Conservation (phyloP, 1,140 invertebrate genomes). For the Chionoecetes opilio region DNA sequence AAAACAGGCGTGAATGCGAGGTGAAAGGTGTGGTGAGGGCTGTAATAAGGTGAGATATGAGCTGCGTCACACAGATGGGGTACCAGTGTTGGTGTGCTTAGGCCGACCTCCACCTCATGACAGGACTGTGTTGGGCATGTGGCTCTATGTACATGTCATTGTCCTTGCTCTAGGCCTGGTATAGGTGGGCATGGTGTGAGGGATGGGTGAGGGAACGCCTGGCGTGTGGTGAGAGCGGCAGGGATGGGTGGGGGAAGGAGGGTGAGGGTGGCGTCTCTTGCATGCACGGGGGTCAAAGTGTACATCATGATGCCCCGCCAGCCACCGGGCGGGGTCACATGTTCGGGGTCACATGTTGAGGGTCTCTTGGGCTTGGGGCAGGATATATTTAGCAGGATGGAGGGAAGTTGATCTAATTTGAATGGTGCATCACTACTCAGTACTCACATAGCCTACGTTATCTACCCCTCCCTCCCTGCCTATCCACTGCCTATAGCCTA, state of each 20-base stretch:
- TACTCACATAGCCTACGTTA: no score
- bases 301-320: no score
- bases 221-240: not conserved
- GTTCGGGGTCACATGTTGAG: no score
- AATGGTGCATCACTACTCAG: not conserved
- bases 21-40: not conserved
- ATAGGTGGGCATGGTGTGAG: not conserved
- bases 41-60: constrained; percentile 43
- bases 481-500: no score
- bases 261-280: constrained; percentile 10
- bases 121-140: constrained; percentile 66
- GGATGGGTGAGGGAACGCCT: not conserved
- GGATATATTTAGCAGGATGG: no score
- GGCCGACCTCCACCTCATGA: constrained; percentile 32
- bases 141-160: not conserved
- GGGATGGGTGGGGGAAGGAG: not conserved
- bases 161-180: not conserved
- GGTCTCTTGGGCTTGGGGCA: no score
- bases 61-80: constrained; percentile 64
- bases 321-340: no score
- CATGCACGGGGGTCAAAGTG: not conserved
- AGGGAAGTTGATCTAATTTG: not conserved
- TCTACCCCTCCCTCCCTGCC: no score
- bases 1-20: not conserved
- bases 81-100: not conserved